Conservation (phyloP, 1,140 invertebrate genomes). For the Varroa destructor region DNA sequence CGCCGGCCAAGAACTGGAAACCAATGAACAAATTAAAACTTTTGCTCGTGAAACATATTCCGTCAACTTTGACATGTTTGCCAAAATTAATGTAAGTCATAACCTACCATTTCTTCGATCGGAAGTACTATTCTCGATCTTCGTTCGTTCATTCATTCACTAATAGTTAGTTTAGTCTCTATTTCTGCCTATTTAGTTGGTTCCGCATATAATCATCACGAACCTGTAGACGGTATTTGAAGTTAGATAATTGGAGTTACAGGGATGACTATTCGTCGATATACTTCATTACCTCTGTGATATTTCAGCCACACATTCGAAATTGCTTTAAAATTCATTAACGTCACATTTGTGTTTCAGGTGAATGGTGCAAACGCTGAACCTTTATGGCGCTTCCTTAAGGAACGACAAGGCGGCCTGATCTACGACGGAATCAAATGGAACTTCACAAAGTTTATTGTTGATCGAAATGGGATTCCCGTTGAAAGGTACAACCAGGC, state of each 20-base stretch:
- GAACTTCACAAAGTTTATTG: slow-evolving; percentile 30
- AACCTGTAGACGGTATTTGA: too few species aligned
- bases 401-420: slow-evolving; percentile 8
- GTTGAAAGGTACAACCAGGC: background rate
- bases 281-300: too few species aligned
- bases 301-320: too few species aligned
- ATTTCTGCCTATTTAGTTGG: too few species aligned
- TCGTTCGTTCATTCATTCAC: background rate
- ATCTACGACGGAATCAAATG: slow-evolving; percentile 29
- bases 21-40: slow-evolving; percentile 23
- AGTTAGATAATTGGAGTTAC: too few species aligned
- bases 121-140: background rate
- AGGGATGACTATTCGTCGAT: too few species aligned
- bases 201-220: too few species aligned
- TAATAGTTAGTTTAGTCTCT: too few species aligned
- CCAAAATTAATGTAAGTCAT: slow-evolving; percentile 24
- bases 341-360: background rate
- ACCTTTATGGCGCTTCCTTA: slow-evolving; percentile 19
- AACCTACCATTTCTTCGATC: background rate
- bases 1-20: slow-evolving; percentile 13
- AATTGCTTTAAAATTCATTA: too few species aligned
- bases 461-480: slow-evolving; percentile 29
- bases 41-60: slow-evolving; percentile 20
- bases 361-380: slow-evolving; percentile 16
- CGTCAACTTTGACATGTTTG: slow-evolving; percentile 13